Percentiles rank a stretch among this genome's conserved stretches.
phyloP scores from a whole-genome alignment of 64 coral and sea anemone genomes.

The Orbicella faveolata region DNA sequence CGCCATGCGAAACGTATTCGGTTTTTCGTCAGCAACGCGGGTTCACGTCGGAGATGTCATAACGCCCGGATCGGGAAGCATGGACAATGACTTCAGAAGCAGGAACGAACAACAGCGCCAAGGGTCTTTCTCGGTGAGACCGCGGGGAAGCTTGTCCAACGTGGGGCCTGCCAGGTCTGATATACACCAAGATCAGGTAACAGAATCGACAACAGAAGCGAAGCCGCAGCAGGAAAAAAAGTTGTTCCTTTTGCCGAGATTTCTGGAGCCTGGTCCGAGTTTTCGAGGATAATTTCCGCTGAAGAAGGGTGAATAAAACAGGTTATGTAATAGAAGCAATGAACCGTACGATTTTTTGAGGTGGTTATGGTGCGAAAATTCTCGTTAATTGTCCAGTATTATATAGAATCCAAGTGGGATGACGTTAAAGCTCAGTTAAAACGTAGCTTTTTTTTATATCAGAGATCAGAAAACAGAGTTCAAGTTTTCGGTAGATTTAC shows the following conservation, averaged over 20 bases:
- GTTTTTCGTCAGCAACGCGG: not conserved
- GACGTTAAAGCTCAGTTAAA: too few species aligned
- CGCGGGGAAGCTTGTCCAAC: not conserved
- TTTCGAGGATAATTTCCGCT: not conserved
- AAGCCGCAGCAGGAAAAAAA: not conserved
- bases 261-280: slow-evolving; percentile 15
- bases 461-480: too few species aligned
- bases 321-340: not conserved
- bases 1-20: not conserved
- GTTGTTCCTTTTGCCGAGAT: not conserved
- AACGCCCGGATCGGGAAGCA: not conserved
- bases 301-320: not conserved
- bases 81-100: not conserved
- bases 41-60: not conserved
- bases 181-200: not conserved
- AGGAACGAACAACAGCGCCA: not conserved
- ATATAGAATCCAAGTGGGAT: too few species aligned
- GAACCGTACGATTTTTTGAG: not conserved
- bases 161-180: not conserved
- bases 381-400: not conserved
- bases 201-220: not conserved
- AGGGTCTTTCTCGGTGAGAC: not conserved
- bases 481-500: too few species aligned
- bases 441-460: too few species aligned
- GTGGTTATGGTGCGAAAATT: not conserved